Base-by-base conservation (phyloP, 2,113 vertebrate species). In the Grammomys dolichurus region DNA sequence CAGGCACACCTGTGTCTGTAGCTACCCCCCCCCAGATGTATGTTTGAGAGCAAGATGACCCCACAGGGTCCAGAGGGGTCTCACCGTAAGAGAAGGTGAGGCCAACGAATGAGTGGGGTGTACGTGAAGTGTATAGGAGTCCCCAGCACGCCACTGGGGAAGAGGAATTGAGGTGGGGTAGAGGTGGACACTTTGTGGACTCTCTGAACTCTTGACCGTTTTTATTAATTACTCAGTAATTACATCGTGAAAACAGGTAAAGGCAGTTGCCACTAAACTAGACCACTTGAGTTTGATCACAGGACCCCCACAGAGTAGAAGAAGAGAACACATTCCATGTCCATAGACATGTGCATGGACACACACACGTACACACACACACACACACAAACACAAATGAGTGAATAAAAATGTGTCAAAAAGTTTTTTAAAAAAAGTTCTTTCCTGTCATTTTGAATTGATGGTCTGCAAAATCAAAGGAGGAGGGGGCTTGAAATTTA, bases 161-260 rank as follows among this genome's bases (percentile, higher is more conserved):
- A 78, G 12, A 91, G 60, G 54, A 33, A 1, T 0, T 4, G 87
- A 65, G 89, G 78, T 36, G 54, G 12, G 22, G 14, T 13, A 6
- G 40, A 65, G 81, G 17, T 31, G 8, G 40, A 63, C 7, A 63
- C 26, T 90, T 90, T 65, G 36, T 2, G 84, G 81, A 36, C 84
- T 67, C 19, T 14, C 48, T 60, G 36, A 96, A 67, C 77, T 43
- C 78, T 91, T 91, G 75, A 82, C 89, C 92, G 3, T 88, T 98
- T 98, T 95, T 95, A 96, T 93, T 72, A 92, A 91, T 95, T 84
- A 87, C 36, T 86, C 56, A 86, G 48, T 92, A 95, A 95, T 63
- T 96, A 98, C 95, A 73, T 90, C 87, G 96, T 95, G 58, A 98
- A 97, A 97, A 86, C 6, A 89, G 96, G n/a, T 80, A 93, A 86